These are phyloP conservation scores for Drosophila infuscata DNA, from an alignment of 2,888 invertebrate species.

Conservation along the genomic window DNA sequence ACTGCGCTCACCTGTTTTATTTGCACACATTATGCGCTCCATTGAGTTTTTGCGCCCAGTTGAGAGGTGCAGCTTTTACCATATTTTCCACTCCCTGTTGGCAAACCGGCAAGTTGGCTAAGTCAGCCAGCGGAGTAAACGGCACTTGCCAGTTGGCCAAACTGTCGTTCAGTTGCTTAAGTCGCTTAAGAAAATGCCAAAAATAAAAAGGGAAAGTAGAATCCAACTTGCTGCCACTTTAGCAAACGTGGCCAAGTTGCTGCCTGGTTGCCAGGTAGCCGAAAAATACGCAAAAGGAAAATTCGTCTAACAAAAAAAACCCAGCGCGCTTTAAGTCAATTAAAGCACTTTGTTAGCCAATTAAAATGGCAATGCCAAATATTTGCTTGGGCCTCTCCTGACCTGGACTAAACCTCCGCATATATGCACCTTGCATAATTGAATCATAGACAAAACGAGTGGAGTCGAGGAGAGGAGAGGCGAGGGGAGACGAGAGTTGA, in stretches of 20 bases:
- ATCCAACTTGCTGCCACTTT: conserved; percentile 26
- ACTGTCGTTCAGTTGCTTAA: conserved; percentile 55
- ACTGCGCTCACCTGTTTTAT: conserved; percentile 73
- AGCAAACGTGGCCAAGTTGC: conserved; percentile 32
- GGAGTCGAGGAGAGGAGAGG: conserved; percentile 2
- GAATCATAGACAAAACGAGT: conserved; percentile 62
- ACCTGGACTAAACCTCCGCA: conserved; percentile 36
- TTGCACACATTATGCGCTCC: conserved; percentile 75
- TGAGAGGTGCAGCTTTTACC: conserved; percentile 20
- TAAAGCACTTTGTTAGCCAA: conserved; percentile 75
- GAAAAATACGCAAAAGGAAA: conserved; percentile 4
- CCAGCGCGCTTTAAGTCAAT: conserved; percentile 64
- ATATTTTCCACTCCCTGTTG: neutral
- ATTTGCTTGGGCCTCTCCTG: conserved; percentile 33
- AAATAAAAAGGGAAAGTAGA: conserved; percentile 10
- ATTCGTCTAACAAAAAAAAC: conserved; percentile 10
- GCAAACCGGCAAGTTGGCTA: conserved; percentile 1
- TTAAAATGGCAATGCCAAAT: conserved; percentile 59
- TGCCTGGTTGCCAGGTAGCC: neutral
- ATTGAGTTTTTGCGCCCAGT: conserved; percentile 58
- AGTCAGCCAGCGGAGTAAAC: conserved; percentile 21
- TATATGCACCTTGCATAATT: conserved; percentile 68
- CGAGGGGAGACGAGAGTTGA: conserved; percentile 3
- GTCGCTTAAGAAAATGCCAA: conserved; percentile 32
- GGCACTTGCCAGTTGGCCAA: conserved; percentile 36